These are phyloP conservation scores for Chaetodon trifasciatus DNA, from an alignment of 2,797 vertebrate species.

Conservation along the genomic window DNA sequence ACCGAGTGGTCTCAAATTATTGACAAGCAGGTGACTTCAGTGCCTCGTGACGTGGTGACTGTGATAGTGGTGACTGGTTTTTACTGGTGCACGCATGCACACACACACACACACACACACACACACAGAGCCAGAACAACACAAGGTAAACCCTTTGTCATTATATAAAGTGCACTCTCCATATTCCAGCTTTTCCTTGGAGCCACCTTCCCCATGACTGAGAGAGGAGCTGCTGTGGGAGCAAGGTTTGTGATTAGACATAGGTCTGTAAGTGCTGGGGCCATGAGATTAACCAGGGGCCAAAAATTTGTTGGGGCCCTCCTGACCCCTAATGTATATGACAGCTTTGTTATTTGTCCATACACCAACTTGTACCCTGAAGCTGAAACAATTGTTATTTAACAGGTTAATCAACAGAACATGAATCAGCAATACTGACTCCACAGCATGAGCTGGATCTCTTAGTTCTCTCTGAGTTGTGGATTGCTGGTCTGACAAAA, in stretches of 20 bases:
- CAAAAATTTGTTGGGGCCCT: too few species aligned
- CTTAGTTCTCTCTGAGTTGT: neutral
- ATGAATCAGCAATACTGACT: neutral
- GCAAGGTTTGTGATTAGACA: neutral
- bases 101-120: neutral
- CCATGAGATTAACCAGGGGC: neutral
- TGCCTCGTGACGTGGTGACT: neutral
- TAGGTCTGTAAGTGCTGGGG: too few species aligned
- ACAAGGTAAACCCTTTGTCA: neutral
- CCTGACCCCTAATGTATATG: neutral
- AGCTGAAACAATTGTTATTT: neutral
- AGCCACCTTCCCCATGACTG: neutral
- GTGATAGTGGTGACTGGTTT: neutral
- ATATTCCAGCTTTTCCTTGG: neutral
- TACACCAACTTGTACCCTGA: neutral
- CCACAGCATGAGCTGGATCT: neutral
- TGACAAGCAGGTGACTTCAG: neutral
- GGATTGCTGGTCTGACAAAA: neutral
- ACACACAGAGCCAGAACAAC: neutral
- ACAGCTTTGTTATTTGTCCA: neutral
- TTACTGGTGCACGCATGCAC: neutral
- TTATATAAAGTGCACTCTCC: neutral
- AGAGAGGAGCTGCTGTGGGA: neutral
- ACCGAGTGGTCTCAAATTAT: conserved; percentile 36
- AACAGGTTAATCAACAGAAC: neutral